Conservation (phyloP, 2,113 vertebrate genomes). For the Anseranas semipalmata region DNA sequence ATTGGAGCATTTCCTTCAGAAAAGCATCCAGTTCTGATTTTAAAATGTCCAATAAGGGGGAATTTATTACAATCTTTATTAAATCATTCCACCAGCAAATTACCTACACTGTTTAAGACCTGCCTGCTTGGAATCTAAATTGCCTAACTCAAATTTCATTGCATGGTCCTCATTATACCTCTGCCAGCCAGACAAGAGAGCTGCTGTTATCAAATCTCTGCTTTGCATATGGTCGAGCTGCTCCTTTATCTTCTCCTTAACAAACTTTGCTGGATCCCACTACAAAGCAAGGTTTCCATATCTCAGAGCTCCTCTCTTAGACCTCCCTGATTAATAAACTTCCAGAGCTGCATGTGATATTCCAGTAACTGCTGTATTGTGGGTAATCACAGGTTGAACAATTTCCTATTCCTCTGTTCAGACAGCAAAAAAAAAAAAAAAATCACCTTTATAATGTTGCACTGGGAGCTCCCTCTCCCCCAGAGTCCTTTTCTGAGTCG, state of each 20-base stretch:
- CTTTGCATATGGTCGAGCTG: neutral
- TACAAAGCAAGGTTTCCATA: neutral
- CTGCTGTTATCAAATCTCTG: neutral
- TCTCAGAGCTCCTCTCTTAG: neutral
- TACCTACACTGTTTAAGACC: neutral
- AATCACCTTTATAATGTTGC: neutral
- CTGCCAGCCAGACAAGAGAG: slow-evolving; percentile 10
- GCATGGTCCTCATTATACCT: neutral
- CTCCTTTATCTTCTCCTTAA: slow-evolving; percentile 13
- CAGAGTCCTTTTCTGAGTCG: neutral
- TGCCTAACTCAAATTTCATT: slow-evolving; percentile 6
- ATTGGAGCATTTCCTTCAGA: slow-evolving; percentile 5
- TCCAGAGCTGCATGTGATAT: neutral
- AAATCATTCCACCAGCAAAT: slow-evolving; percentile 45
- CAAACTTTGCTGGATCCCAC: neutral
- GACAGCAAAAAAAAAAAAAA: neutral
- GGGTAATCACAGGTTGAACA: neutral
- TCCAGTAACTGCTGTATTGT: neutral
- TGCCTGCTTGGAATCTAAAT: slow-evolving; percentile 33
- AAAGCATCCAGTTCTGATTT: slow-evolving; percentile 17
- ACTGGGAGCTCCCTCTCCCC: neutral
- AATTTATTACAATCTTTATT: slow-evolving; percentile 50
- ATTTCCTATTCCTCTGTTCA: neutral
- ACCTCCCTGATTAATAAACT: neutral
- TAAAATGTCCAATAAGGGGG: neutral